Conservation (phyloP, 2,888 invertebrate species). For the Conomelus anceps region DNA sequence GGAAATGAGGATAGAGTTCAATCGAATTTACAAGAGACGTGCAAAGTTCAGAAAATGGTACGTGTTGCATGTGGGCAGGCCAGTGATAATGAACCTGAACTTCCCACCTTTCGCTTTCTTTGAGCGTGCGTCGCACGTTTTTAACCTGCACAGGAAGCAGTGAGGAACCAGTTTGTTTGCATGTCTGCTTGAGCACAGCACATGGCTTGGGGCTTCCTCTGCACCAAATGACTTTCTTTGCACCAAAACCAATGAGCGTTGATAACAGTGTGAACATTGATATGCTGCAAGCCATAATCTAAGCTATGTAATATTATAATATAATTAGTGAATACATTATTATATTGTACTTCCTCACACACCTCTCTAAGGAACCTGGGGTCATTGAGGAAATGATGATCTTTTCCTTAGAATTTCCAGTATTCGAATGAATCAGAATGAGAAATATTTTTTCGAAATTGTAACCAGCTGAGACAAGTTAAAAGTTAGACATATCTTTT, state of each 20-base stretch:
- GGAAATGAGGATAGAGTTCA: not conserved
- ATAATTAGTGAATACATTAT: not conserved
- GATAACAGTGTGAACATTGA: not conserved
- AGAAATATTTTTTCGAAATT: not conserved
- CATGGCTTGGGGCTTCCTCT: not conserved
- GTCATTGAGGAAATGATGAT: not conserved
- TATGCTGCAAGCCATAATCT: not conserved
- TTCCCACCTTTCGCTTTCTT: not conserved
- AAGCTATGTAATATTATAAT: not conserved
- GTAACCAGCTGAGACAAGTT: not conserved
- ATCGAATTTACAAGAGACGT: not conserved
- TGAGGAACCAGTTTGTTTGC: not conserved
- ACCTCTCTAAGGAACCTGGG: not conserved
- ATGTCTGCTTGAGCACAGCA: not conserved
- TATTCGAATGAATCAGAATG: not conserved
- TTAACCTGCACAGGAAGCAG: not conserved
- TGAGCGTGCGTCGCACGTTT: not conserved
- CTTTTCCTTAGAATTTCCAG: not conserved
- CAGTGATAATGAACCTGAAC: not conserved
- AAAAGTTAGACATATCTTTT: not conserved
- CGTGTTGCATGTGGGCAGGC: not conserved
- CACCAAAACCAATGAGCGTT: not conserved
- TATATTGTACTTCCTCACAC: not conserved
- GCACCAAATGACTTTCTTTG: no score
- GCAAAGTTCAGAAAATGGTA: not conserved